Base-by-base conservation (phyloP, 2,888 invertebrate species). In the Leuctra nigra region DNA sequence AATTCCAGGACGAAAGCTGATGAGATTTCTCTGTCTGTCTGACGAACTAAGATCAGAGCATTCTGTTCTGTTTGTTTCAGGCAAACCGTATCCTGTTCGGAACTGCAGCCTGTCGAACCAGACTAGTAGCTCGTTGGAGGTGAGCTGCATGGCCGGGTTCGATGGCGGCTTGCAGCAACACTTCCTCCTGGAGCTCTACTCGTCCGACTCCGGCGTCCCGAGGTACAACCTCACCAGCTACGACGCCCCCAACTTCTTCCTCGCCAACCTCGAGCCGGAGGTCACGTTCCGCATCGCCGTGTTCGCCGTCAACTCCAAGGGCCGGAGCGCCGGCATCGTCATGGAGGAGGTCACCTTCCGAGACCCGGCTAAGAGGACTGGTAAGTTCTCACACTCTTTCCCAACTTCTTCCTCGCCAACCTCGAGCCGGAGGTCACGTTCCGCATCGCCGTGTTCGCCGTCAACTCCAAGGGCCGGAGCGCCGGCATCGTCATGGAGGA, bases 81-180 rank as follows among this genome's bases (percentile, higher is more conserved):
- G 89, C 60, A 84, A 88, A 70, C 92, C 92, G 36, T 89, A 87
- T 70, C 81, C 87, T 54, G 90, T 91, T 52, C 83, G 84, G 61
- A 92, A 92, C 75, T 92, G 92, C 73, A 81, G 86, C 54, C 76
- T 91, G 64, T 85, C 85, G 71, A 92, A 92, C 74, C 87, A 88
- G 71, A 91, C 91, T 14, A 83, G 86, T 66, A 87, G 85, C 66
- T 86, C 87, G 59, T 87, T 88, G 64, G 84, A 86, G 71, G 87
- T 91, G 64, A 82, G 83, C 66, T 92, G 92, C 72, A 80, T 85
- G 67, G 77, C 89, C 22, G 89, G 89, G 64, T 91, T 91, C 75
- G 91, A 92, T 75, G 92, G 92, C 59, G 92, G 92, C 62, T 80
- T 92, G 66, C 89, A 91, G 59, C 91, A 92, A 76, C 80, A 80